Evolutionary conservation across 2,797 vertebrate species (phyloP).

Genomic region (Aratinga solstitialis): DNA sequence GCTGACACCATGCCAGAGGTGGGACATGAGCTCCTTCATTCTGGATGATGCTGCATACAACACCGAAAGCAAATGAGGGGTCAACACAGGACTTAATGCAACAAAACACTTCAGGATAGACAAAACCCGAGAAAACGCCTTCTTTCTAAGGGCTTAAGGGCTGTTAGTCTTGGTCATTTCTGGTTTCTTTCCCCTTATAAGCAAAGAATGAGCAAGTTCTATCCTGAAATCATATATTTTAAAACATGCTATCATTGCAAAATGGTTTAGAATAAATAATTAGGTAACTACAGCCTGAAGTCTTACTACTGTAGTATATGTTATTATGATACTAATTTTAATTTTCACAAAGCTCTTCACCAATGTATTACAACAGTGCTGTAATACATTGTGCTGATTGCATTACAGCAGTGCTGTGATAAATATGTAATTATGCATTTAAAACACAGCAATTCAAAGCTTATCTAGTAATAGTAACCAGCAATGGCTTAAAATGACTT

Average conservation of each 20-base stretch:
- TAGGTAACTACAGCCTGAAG: background rate
- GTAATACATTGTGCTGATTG: no score
- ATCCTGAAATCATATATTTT: background rate
- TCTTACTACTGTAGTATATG: background rate
- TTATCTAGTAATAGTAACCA: background rate
- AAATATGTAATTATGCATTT: background rate
- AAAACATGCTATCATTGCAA: background rate
- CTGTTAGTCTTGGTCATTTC: background rate
- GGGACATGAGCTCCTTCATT: background rate
- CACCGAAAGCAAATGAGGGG: background rate
- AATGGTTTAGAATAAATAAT: background rate
- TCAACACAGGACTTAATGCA: background rate
- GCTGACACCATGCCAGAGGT: accelerated
- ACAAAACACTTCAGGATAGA: background rate
- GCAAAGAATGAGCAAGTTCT: background rate
- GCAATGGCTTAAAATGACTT: background rate
- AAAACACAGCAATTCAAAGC: background rate
- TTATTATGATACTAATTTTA: background rate
- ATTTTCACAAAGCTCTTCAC: background rate
- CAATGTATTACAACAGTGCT: background rate
- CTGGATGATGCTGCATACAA: background rate
- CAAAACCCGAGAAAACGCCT: background rate
- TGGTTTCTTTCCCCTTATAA: background rate
- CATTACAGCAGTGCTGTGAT: background rate
- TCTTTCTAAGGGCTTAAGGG: background rate